Evolutionary conservation across 2,113 vertebrate species (phyloP).

Genomic region (Colistium nudipinnis): DNA sequence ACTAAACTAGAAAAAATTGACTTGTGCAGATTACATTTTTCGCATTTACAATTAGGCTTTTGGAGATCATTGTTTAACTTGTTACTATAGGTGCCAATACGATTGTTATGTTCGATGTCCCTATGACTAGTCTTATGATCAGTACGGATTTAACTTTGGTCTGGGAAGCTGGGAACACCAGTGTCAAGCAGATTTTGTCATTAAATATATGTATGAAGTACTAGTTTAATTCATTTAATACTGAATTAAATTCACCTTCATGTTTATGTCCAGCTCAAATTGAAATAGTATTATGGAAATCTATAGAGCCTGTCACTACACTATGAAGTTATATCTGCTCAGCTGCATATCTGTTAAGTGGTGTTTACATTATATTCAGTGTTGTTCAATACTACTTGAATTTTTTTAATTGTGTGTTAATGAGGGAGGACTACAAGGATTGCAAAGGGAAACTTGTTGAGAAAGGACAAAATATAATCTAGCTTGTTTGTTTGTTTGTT

Average conservation of each 20-base stretch:
- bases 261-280: conserved; percentile 3
- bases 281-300: neutral
- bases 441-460: conserved; percentile 12
- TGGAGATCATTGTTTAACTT: neutral
- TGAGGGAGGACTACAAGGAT: conserved; percentile 8
- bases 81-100: neutral
- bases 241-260: neutral
- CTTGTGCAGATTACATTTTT: no score
- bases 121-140: no score
- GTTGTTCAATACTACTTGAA: neutral
- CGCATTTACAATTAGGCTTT: conserved; percentile 12
- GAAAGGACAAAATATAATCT: neutral
- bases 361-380: conserved; percentile 49
- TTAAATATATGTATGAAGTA: neutral
- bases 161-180: no score
- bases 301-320: conserved; percentile 37
- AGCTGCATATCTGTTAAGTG: neutral
- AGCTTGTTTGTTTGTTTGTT: neutral
- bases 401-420: conserved; percentile 9
- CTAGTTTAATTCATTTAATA: neutral
- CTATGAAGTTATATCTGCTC: neutral
- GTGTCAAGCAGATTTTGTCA: conserved; percentile 1
- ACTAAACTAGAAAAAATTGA: no score
- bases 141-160: no score
- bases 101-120: neutral